Evolutionary conservation across 2,797 vertebrate species (phyloP).

Genomic region (Philypnodon macrostomus): DNA sequence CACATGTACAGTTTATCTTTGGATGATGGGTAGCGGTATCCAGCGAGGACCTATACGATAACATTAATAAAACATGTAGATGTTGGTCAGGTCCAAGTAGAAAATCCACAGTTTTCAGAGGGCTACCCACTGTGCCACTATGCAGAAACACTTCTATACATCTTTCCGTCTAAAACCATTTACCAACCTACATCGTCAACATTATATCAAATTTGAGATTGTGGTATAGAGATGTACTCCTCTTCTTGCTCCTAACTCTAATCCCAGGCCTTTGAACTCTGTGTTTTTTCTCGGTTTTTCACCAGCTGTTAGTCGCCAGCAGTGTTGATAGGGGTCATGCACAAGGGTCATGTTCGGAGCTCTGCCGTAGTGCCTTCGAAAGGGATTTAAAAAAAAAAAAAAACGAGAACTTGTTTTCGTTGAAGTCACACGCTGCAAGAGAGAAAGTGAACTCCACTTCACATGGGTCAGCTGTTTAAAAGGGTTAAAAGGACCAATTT

Average conservation of each 20-base stretch:
- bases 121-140: too few relatives aligned
- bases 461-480: conserved; percentile 1
- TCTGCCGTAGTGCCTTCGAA: neutral
- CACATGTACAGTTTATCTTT: too few relatives aligned
- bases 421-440: neutral
- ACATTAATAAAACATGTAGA: too few relatives aligned
- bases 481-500: conserved; percentile 11
- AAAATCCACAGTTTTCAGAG: too few relatives aligned
- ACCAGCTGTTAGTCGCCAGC: conserved; percentile 23
- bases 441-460: conserved; percentile 1
- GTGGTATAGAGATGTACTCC: conserved; percentile 15
- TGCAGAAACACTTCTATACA: too few relatives aligned
- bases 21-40: too few relatives aligned
- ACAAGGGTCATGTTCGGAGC: conserved; percentile 6
- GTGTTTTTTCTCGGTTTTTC: conserved; percentile 26
- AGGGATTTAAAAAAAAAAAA: conserved; percentile 6
- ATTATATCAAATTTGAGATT: too few relatives aligned
- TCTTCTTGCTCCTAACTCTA: conserved; percentile 52
- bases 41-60: too few relatives aligned
- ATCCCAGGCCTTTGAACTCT: conserved; percentile 46
- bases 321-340: conserved; percentile 33
- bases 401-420: conserved; percentile 17
- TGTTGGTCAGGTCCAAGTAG: too few relatives aligned
- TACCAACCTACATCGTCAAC: too few relatives aligned
- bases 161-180: too few relatives aligned